A percentile compares a stretch with the other conserved stretches of the same genome.
These are phyloP conservation scores for Mellilla xanthometata DNA, from an alignment of 2,888 invertebrate genomes.

Conservation along the genomic window DNA sequence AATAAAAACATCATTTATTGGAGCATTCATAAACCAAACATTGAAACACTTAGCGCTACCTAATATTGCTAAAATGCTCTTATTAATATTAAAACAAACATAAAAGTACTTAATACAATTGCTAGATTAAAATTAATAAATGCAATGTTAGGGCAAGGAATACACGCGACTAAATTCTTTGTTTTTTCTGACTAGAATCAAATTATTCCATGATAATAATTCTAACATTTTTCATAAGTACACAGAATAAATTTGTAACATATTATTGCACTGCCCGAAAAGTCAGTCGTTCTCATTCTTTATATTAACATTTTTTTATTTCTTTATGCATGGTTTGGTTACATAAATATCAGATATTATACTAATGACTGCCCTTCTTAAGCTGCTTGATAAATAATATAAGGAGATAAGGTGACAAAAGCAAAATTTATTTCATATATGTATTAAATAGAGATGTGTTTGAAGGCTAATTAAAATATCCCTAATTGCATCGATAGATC, in stretches of 20 bases:
- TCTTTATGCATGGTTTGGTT: no score
- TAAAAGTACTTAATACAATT: conserved; percentile 13
- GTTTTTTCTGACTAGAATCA: conserved; percentile 24
- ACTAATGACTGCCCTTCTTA: no score
- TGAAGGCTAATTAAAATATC: no score
- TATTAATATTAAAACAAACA: conserved; percentile 31
- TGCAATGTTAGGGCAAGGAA: conserved; percentile 29
- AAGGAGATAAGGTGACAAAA: no score
- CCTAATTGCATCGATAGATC: no score
- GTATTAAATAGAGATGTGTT: no score
- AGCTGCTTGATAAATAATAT: no score
- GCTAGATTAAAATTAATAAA: conserved; percentile 27
- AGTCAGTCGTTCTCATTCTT: conserved; percentile 61
- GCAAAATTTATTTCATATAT: no score
- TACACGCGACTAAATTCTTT: conserved; percentile 15
- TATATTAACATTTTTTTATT: no score
- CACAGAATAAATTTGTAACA: conserved; percentile 5
- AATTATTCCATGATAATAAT: no score
- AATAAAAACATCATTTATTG: conserved; percentile 65
- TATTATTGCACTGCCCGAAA: conserved; percentile 78
- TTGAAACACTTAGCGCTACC: conserved; percentile 40
- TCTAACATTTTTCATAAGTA: no score
- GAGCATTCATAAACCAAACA: conserved; percentile 47
- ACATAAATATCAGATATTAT: no score
- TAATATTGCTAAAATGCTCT: conserved; percentile 36